Evolutionary conservation across 2,113 vertebrate species (phyloP).

Genomic region (Sinocyclocheilus maitianheensis): DNA sequence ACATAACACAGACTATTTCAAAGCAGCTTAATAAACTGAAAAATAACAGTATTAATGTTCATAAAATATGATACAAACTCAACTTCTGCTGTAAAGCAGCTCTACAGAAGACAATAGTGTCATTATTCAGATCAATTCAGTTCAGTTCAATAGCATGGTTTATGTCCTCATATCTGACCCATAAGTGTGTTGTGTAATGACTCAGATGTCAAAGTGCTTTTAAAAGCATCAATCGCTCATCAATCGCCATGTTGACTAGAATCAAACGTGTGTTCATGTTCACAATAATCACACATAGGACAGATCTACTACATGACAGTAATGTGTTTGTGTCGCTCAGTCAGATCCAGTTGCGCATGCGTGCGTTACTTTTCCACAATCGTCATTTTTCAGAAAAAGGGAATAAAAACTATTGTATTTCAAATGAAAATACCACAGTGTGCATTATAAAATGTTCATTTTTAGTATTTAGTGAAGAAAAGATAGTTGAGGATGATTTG

Average conservation of each 20-base stretch:
- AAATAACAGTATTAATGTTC: background rate
- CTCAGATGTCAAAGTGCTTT: background rate
- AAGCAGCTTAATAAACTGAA: background rate
- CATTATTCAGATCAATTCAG: background rate
- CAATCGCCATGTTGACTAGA: background rate
- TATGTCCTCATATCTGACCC: background rate
- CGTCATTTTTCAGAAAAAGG: no score
- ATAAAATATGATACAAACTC: background rate
- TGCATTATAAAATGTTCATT: no score
- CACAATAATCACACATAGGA: no score
- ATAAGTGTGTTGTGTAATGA: background rate
- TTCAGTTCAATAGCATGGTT: background rate
- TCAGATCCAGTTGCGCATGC: no score
- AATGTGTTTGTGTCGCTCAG: no score
- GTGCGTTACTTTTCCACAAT: no score
- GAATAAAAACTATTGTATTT: no score
- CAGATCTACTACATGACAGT: no score
- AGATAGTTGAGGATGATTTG: no score
- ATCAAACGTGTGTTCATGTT: background rate
- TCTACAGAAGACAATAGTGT: background rate
- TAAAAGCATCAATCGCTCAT: background rate
- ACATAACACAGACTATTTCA: background rate
- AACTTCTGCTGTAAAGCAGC: no score
- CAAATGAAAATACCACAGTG: no score
- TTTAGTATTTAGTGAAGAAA: no score